phyloP scores from a whole-genome alignment of 2,797 vertebrate species.

The Glyptemys insculpta region DNA sequence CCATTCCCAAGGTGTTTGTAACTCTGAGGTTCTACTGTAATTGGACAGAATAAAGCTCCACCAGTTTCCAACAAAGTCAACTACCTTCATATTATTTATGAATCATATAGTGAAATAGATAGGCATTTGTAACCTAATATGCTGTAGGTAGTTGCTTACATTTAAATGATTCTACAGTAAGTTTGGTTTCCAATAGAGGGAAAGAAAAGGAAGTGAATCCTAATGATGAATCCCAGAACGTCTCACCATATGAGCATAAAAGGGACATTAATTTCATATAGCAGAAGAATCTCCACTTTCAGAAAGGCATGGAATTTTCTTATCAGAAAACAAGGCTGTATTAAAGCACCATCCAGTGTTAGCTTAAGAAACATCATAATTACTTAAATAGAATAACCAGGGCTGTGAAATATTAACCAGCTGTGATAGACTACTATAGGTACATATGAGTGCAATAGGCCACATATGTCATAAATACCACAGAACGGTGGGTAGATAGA shows the following conservation, averaged over 20 bases:
- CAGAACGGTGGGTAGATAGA: neutral
- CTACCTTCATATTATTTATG: neutral
- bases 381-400: neutral
- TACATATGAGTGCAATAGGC: neutral
- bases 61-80: neutral
- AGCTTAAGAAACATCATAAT: neutral
- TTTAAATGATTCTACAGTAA: neutral
- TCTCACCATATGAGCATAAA: neutral
- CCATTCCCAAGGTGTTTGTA: neutral
- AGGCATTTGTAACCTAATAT: neutral
- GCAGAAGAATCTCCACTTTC: neutral
- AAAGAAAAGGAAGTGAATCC: neutral
- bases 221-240: neutral
- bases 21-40: neutral
- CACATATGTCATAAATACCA: neutral
- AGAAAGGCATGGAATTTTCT: neutral
- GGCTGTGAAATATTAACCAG: neutral
- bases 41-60: neutral
- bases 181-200: neutral
- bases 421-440: neutral
- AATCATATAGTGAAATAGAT: neutral
- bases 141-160: neutral
- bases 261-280: neutral
- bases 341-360: neutral
- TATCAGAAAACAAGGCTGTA: neutral